Conservation (phyloP, 2,888 invertebrate genomes). For the Ischnura elegans region DNA sequence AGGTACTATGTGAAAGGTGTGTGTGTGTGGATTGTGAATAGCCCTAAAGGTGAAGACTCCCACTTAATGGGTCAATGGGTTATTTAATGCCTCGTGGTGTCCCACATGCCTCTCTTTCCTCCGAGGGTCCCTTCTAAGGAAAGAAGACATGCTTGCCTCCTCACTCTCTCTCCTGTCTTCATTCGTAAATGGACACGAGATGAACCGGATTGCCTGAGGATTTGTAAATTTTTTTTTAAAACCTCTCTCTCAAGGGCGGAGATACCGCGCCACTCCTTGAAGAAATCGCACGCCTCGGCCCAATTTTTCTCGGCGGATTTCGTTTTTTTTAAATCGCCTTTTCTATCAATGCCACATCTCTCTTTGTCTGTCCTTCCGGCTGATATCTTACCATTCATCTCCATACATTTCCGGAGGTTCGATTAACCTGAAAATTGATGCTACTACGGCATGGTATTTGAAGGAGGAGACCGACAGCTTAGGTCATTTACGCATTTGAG, state of each 20-base stretch:
- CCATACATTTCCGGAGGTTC: no score
- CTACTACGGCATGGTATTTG: no score
- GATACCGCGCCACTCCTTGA: neutral
- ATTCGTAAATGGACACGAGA: no score
- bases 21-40: neutral
- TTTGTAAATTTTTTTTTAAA: neutral
- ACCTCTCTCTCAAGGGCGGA: neutral
- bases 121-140: neutral
- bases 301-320: no score
- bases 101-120: neutral
- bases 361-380: no score
- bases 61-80: conserved; percentile 1
- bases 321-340: no score
- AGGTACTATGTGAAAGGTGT: neutral
- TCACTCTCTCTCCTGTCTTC: neutral
- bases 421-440: no score
- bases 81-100: neutral
- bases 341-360: no score
- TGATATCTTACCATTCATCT: no score
- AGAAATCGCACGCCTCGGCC: neutral
- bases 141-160: neutral
- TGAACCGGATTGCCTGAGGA: no score
- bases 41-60: neutral
- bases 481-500: no score
- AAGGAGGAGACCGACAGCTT: no score